phyloP scores from a whole-genome alignment of 2,888 invertebrate species.

The Gisinianus flammeolus region DNA sequence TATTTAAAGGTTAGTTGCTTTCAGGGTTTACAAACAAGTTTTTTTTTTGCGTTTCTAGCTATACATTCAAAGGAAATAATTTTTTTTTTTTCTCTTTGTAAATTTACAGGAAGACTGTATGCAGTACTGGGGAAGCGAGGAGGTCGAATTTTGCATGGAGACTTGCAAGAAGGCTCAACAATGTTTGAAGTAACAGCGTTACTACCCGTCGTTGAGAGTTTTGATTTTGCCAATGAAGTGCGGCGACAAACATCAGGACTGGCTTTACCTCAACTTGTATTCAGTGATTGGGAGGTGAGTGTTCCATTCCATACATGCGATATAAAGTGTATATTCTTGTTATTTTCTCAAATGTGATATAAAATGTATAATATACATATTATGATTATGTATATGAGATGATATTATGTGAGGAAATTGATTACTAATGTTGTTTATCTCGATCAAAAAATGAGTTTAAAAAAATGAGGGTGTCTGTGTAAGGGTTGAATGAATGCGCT shows the following conservation, averaged over 20 bases:
- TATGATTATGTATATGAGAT: too few species aligned
- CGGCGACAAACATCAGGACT: conserved; percentile 94
- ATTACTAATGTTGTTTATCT: background rate
- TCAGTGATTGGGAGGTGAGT: conserved; percentile 97
- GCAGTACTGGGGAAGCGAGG: conserved; percentile 85
- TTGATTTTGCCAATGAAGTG: conserved; percentile 91
- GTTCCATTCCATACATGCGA: conserved; percentile 1
- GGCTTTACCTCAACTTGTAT: conserved; percentile 92
- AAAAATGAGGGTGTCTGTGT: background rate
- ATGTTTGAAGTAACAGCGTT: conserved; percentile 87
- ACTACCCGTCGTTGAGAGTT: conserved; percentile 96
- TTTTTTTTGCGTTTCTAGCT: background rate
- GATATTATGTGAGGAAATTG: background rate
- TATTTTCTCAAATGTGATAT: too few species aligned
- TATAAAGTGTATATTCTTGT: too few species aligned
- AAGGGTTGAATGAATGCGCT: background rate
- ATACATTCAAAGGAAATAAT: background rate
- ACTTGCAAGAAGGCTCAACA: conserved; percentile 85
- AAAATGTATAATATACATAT: too few species aligned
- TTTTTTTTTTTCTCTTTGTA: background rate
- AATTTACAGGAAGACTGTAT: conserved; percentile 78
- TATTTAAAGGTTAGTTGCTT: background rate
- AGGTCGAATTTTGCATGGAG: conserved; percentile 87
- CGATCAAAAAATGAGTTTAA: background rate
- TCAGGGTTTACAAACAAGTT: background rate